Evolutionary conservation across 2,113 vertebrate genomes (phyloP).

Genomic region (Rhodinocichla rosea): DNA sequence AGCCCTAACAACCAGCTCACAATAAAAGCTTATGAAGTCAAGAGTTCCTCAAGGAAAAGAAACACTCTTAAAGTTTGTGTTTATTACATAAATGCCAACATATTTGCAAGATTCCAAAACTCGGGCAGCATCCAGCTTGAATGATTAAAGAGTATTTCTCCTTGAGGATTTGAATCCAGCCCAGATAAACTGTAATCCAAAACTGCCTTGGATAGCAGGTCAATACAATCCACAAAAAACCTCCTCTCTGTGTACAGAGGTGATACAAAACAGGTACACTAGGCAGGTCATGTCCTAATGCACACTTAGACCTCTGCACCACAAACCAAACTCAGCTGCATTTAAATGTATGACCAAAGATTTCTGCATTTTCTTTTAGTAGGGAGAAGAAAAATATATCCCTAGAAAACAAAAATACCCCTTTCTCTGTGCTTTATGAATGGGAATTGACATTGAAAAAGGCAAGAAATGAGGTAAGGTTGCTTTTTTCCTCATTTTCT

Average conservation of each 20-base stretch:
- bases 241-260: neutral
- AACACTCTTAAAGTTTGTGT: slow-evolving; percentile 11
- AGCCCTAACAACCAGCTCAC: slow-evolving; percentile 51
- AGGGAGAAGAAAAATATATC: neutral
- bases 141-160: neutral
- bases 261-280: slow-evolving; percentile 27
- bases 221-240: neutral
- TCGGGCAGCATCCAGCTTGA: neutral
- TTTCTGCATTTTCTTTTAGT: neutral
- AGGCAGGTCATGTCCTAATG: neutral
- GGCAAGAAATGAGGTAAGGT: slow-evolving; percentile 20
- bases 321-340: slow-evolving; percentile 25
- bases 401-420: neutral
- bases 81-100: slow-evolving; percentile 34
- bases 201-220: neutral
- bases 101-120: slow-evolving; percentile 20
- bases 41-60: slow-evolving; percentile 25
- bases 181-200: slow-evolving; percentile 6
- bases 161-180: slow-evolving; percentile 1
- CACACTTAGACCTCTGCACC: neutral
- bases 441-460: slow-evolving; percentile 6
- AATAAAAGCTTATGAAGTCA: slow-evolving; percentile 35
- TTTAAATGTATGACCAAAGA: neutral
- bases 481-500: neutral
- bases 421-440: slow-evolving; percentile 12